phyloP scores from a whole-genome alignment of 2,797 vertebrate species.

The Gallinago nigripennis region DNA sequence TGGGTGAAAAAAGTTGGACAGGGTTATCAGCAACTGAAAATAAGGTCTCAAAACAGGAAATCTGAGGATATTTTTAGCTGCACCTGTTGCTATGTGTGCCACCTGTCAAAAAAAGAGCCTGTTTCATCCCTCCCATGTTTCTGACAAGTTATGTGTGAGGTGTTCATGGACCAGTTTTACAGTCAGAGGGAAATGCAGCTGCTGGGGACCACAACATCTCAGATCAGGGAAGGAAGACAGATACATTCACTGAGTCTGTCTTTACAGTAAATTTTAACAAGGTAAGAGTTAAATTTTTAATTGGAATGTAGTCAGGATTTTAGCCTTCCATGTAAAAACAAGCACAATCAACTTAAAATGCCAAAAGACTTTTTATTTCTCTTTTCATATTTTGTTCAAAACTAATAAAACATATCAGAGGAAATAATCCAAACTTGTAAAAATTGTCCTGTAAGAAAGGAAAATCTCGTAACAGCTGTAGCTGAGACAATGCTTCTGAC shows the following conservation, averaged over 20 bases:
- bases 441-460: background rate
- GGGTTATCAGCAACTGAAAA: slow-evolving; percentile 1
- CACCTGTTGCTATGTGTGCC: background rate
- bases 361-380: background rate
- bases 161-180: background rate
- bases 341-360: background rate
- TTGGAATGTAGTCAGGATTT: background rate
- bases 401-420: background rate
- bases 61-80: background rate
- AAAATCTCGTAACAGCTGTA: background rate
- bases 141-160: background rate
- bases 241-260: background rate
- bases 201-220: background rate
- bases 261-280: background rate
- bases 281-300: background rate
- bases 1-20: background rate
- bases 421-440: background rate
- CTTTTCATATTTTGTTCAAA: background rate
- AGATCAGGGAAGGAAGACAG: background rate
- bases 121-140: background rate
- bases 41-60: background rate
- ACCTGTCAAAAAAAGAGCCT: background rate
- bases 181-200: background rate
- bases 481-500: background rate
- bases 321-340: background rate